Conservation (phyloP, 2,888 invertebrate genomes). For the Frankliniella intonsa region DNA sequence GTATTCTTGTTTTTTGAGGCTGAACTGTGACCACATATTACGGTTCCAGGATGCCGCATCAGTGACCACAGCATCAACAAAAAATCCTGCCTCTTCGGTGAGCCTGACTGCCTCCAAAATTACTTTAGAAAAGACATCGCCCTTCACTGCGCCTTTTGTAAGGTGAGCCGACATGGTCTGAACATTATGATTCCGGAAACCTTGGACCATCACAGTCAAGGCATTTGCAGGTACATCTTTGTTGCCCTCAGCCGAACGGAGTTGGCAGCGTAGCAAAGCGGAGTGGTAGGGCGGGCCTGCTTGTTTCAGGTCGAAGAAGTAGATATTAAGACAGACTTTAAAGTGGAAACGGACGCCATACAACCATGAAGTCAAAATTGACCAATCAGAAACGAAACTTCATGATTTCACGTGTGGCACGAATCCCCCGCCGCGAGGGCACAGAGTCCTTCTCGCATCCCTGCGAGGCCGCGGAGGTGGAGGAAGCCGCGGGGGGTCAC, state of each 20-base stretch:
- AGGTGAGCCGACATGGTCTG: constrained; percentile 31
- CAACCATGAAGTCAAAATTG: no score
- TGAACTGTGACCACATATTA: constrained; percentile 32
- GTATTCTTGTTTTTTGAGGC: neutral
- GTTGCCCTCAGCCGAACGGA: constrained; percentile 31
- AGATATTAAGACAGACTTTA: no score
- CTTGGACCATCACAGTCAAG: constrained; percentile 33
- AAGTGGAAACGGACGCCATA: no score
- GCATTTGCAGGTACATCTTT: constrained; percentile 32
- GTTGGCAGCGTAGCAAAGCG: no score
- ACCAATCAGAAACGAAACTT: no score
- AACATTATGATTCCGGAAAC: constrained; percentile 33
- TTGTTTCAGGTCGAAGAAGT: no score
- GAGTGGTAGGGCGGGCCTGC: no score
- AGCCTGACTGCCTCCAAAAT: constrained; percentile 31
- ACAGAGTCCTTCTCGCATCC: no score
- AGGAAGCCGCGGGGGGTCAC: no score
- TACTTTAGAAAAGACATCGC: constrained; percentile 21
- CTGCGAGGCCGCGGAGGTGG: no score
- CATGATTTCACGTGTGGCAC: no score
- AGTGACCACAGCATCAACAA: constrained; percentile 32
- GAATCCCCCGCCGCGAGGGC: no score
- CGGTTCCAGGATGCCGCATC: constrained; percentile 36
- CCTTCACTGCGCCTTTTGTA: constrained; percentile 28
- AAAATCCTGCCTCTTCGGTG: constrained; percentile 32